Evolutionary conservation across 2,888 invertebrate genomes (phyloP), one percentile per base, ranked within the genome.

Genomic region (Carpatolechia fugitivella): DNA sequence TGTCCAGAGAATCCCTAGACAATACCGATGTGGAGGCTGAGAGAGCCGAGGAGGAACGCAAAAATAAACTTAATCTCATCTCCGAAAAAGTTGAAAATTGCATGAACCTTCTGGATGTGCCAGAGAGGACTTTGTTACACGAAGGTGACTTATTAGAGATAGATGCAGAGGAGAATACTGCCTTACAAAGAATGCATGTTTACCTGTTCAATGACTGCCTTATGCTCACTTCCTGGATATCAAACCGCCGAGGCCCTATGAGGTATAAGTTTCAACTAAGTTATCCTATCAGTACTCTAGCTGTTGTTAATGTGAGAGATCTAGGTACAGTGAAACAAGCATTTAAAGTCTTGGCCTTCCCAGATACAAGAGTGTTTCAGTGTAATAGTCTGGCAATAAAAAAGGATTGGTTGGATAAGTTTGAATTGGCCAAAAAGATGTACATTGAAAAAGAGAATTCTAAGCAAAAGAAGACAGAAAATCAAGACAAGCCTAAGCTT

Each of bases 341-440:
- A 3, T 98, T 99, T 72, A 99, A 99, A 84, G 93, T 99, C 8
- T 91, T 99, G 63, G 97, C 97, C 52, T 98, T 98, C 74, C 98
- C 98, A 18, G 97, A 98, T 64, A 96, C 97, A 0, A 93, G 97
- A 74, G 95, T 98, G 48, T 98, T 97, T 81, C 97, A 98, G 75
- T 97, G 97, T 70, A 94, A 96, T 60, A 95, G 95, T 64, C 92
- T 94, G 73, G 89, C 94, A 65, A 91, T 94, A 75, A 93, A 97
- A 93, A 96, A 95, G 87, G 97, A 98, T 73, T 98, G 98, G 98
- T 88, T 98, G 64, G 97, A 97, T 64, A 95, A 96, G 74, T 95
- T 98, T 76, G 98, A 98, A 74, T 92, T 95, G 63, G 96, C 97
- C 0, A 97, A 98, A 77, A 97, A 96, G 76, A 92, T 94, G 61